Base-by-base conservation (phyloP, 2,113 vertebrate genomes). In the Melanostigma gelatinosum region DNA sequence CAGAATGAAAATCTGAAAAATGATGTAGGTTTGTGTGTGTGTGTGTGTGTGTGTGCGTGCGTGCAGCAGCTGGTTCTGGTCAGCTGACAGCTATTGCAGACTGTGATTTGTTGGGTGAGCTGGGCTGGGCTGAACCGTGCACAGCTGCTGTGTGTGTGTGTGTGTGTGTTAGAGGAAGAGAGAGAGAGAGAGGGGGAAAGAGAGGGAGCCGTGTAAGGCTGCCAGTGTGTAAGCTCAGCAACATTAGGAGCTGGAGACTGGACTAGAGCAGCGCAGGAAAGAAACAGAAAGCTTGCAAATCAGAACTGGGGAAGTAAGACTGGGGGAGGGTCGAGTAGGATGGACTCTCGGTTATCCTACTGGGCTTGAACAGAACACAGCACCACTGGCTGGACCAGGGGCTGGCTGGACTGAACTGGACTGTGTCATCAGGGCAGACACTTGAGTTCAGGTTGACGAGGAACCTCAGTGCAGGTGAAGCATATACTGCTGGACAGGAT, bases 11-110 rank as follows among this genome's bases (percentile, higher is more conserved):
- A 83, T 84, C 74, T 27, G 64, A 52, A 75, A 87, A 83, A 75
- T 36, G 0, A 74, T 83, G 46, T 70, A 27, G 54, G n/a, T 54
- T 24, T 77, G 70, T 83, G 2, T 57, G 54, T 57, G n/a, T 57
- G 55, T 77, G 70, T 83, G 2, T 57, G 54, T 57, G n/a, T 57
- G 55, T 57, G 55, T 57, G 55, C 38, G 67, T 81, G 70, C 57
- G 34, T 86, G 44, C 48, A 58, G 88, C 87, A 90, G 92, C 91
- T 93, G 89, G 90, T 88, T 90, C 86, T 88, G 95, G 96, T 99
- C 98, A 99, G 97, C 97, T 99, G 98, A 99, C 95, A 90, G 87
- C 87, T 93, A 90, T 92, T 94, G 90, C 89, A 95, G 94, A 92
- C 96, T 95, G 92, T 82, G 96, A 98, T 99, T 93, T 91, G 90